Evolutionary conservation across 2,113 vertebrate genomes (phyloP), one percentile per base, ranked within the genome.

Genomic region (Zapornia atra): DNA sequence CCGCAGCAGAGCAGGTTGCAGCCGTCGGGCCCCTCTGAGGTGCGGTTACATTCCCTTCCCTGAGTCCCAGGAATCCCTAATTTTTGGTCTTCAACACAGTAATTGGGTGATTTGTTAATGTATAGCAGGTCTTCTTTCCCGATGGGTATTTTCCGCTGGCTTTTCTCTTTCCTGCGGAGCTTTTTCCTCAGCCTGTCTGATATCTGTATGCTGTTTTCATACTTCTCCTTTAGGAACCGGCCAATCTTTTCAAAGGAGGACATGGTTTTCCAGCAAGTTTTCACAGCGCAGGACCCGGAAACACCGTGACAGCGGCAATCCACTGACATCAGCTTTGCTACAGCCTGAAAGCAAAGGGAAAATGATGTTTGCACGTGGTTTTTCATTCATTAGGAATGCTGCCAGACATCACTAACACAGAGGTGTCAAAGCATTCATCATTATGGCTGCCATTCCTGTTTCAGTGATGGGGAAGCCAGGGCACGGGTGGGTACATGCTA

Each of bases 211-310:
- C 99, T 99, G 96, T 94, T 98, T 96, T 99, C 99, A 24, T 99
- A 99, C 59, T 98, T 99, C 46, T 99, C 98, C 97, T 99, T 99
- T 95, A 99, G 97, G 94, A 98, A 98, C 4, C 68, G 90, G 14
- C 99, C 99, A 18, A 99, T 98, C 21, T 98, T 99, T 78, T 98
- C 98, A 66, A 99, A 99, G 10, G 99, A 93, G 5, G 99, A 99
- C 99, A 99, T 99, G 5, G 98, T 98, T 96, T 98, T 99, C 99
- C 99, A 99, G 56, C 99, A 99, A 1, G 99, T 99, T 98, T 99
- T 99, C 88, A 99, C 99, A 2, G 99, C 99, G 13, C 99, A 99
- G n/a, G 99, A 99, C 42, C 99, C 99, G 1, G 99, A 99, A 84
- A 99, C 98, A 26, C 99, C 99, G 0, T 99, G 99, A 88, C 99